These are phyloP conservation scores for Hirundichthys speculiger DNA, from an alignment of 2,113 vertebrate species.

Conservation along the genomic window DNA sequence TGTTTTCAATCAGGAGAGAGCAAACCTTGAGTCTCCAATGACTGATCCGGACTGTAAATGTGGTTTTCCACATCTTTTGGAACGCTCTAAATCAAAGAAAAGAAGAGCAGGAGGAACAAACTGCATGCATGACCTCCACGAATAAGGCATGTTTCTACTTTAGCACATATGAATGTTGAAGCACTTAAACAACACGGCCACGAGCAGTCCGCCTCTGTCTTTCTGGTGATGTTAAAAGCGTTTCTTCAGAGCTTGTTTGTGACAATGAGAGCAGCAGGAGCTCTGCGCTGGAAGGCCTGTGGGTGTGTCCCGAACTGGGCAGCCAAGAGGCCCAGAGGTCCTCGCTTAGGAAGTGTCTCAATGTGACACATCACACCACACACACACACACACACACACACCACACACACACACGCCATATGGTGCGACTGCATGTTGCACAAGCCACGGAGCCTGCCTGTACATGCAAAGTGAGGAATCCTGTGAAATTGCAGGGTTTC, in stretches of 20 bases:
- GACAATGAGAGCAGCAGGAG: constrained; percentile 4
- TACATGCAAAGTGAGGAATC: constrained; percentile 79
- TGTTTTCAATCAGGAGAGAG: constrained; percentile 71
- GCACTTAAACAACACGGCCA: background rate
- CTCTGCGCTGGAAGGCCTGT: constrained; percentile 4
- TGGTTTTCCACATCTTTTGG: constrained; percentile 54
- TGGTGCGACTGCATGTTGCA: constrained; percentile 57
- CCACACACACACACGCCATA: constrained; percentile 31
- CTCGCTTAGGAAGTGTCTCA: constrained; percentile 55
- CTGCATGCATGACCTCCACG: background rate
- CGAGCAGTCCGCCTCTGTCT: background rate
- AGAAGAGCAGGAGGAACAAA: constrained; percentile 9
- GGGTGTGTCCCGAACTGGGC: constrained; percentile 54
- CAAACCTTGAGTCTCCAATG: constrained; percentile 51
- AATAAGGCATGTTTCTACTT: background rate
- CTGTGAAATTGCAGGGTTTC: constrained; percentile 81
- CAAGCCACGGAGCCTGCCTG: constrained; percentile 71
- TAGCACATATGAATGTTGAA: background rate
- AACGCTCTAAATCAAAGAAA: no score
- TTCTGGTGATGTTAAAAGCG: background rate
- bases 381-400: no score
- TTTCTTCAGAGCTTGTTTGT: constrained; percentile 8
- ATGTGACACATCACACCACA: constrained; percentile 47
- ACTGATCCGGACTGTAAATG: constrained; percentile 49
- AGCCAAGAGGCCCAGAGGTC: constrained; percentile 40